phyloP scores from a whole-genome alignment of 2,888 invertebrate species.

The Alloscopus bannaensis region DNA sequence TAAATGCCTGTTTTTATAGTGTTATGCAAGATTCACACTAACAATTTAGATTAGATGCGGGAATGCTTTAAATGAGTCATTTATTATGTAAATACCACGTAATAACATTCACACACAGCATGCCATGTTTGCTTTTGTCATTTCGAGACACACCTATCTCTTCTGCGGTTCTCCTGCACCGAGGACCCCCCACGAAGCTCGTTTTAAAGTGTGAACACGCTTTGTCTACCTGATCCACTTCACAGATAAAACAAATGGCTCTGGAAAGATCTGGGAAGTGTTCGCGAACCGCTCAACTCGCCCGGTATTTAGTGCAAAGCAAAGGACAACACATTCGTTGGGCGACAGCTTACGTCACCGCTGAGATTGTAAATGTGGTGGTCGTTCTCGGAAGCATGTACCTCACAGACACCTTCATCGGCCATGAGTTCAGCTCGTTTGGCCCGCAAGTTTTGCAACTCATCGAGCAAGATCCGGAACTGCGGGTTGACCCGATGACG shows the following conservation, averaged over 20 bases:
- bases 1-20: too few relatives aligned
- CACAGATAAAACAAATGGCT: slow-evolving; percentile 40
- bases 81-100: too few relatives aligned
- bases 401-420: slow-evolving; percentile 74
- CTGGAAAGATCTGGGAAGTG: slow-evolving; percentile 46
- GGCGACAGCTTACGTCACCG: slow-evolving; percentile 70
- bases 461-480: slow-evolving; percentile 65
- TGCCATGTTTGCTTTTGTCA: too few relatives aligned
- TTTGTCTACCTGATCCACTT: background rate
- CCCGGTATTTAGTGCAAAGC: slow-evolving; percentile 65
- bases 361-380: slow-evolving; percentile 73
- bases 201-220: too few relatives aligned
- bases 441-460: slow-evolving; percentile 69
- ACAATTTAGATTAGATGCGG: too few relatives aligned
- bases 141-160: too few relatives aligned
- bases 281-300: slow-evolving; percentile 48
- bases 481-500: slow-evolving; percentile 67
- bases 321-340: slow-evolving; percentile 66
- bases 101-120: too few relatives aligned
- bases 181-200: too few relatives aligned
- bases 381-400: slow-evolving; percentile 74
- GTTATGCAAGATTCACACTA: too few relatives aligned
- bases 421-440: slow-evolving; percentile 74
- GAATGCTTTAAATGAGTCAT: too few relatives aligned
- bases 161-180: too few relatives aligned